Evolutionary conservation across 2,888 invertebrate species (phyloP), one percentile per base, ranked within the genome.

Genomic region (Dexiosoma caninum): DNA sequence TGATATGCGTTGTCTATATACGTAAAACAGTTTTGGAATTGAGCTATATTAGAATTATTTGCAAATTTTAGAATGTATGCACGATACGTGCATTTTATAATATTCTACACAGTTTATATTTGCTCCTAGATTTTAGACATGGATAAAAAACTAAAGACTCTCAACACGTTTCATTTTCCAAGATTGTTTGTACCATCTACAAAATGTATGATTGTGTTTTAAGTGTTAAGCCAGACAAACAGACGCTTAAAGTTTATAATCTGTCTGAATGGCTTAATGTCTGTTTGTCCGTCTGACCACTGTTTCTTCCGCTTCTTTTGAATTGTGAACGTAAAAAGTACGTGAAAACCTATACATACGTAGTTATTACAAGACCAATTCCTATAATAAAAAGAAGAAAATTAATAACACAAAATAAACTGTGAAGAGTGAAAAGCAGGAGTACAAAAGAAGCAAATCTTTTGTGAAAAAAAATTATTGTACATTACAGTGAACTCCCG

Each of bases 171-270:
- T 78, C 57, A 55, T 71, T 70, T 75, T 59, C 51, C 70, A 51
- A 71, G 62, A 71, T 71, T 77, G 55, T 64, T 37, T 40, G 37
- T 40, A n/a, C 23, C 44, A 60, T 30, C 23, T 32, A 35, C 27
- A 21, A 9, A 49, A 37, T 23, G 49, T 37, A 66, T 53, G 37
- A 23, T 27, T 30, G 27, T 19, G n/a, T 21, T 44, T 53, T 42
- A 59, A 64, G 32, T 66, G 49, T 59, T 64, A 40, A 66, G 76
- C 84, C 82, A 84, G 84, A 84, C 84, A 83, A 70, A 69, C 81
- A 84, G 84, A 83, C 84, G 84, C 85, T 82, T 71, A 59, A 71
- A 82, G 78, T 83, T 83, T 80, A 83, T 78, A 79, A 77, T 83
- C 70, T 69, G 74, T 69, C 74, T 74, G 55, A 69, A 74, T 67